Percentiles rank a stretch among this genome's conserved stretches.
Evolutionary conservation across 2,113 vertebrate species (phyloP).

Genomic region (Eptatretus burgeri): DNA sequence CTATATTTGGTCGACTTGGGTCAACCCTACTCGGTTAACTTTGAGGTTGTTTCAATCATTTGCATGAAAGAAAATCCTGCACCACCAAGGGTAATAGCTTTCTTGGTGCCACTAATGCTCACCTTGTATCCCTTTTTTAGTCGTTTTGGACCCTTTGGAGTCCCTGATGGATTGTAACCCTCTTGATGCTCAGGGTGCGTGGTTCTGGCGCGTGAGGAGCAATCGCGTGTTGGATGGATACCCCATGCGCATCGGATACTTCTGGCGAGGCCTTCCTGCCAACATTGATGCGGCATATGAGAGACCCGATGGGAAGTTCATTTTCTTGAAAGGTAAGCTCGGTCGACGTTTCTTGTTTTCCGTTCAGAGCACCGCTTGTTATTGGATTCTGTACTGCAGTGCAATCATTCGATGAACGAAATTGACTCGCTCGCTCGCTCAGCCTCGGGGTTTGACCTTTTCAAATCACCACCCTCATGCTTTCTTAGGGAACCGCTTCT

Average conservation of each 20-base stretch:
- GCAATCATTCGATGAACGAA: background rate
- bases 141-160: too few relatives aligned
- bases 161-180: too few relatives aligned
- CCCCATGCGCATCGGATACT: conserved; percentile 43
- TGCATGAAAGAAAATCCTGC: too few relatives aligned
- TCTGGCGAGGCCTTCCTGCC: conserved; percentile 46
- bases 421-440: background rate
- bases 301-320: conserved; percentile 45
- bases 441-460: background rate
- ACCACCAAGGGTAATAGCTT: too few relatives aligned
- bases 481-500: conserved; percentile 34
- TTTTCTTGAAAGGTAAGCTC: conserved; percentile 53
- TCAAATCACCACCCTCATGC: background rate
- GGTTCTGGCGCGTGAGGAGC: conserved; percentile 54
- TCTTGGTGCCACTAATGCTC: too few relatives aligned
- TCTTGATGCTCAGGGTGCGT: conserved; percentile 17
- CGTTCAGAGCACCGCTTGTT: background rate
- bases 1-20: too few relatives aligned
- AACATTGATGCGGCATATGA: conserved; percentile 53
- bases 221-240: conserved; percentile 42
- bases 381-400: background rate
- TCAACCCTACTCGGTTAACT: too few relatives aligned
- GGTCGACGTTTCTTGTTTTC: background rate
- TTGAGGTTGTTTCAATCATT: too few relatives aligned
- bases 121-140: too few relatives aligned